Conservation (phyloP, 1,140 invertebrate species). For the Drosophila subpulchrella region DNA sequence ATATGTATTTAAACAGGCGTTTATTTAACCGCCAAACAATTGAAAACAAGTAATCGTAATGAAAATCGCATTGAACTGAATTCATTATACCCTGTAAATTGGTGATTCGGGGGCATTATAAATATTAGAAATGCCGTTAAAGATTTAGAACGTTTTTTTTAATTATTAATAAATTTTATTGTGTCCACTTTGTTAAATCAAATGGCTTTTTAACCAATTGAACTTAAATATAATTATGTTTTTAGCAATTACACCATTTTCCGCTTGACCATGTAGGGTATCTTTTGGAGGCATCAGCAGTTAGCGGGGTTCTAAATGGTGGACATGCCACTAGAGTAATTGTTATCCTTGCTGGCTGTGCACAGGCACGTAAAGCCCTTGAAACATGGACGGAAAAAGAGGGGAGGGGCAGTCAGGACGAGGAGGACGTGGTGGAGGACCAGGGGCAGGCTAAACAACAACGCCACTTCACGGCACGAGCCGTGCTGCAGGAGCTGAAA, state of each 20-base stretch:
- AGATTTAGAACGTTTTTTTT: too few species aligned
- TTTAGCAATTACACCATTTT: background rate
- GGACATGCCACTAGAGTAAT: constrained; percentile 74
- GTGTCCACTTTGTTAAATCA: background rate
- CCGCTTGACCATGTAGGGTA: constrained; percentile 6
- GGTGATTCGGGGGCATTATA: background rate
- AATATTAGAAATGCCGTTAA: too few species aligned
- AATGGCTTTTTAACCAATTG: background rate
- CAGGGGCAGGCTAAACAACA: constrained; percentile 57
- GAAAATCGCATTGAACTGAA: constrained; percentile 10
- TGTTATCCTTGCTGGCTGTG: constrained; percentile 77
- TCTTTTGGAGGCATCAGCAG: constrained; percentile 6
- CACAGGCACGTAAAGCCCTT: constrained; percentile 70
- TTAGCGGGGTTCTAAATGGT: constrained; percentile 26
- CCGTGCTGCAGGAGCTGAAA: constrained; percentile 45
- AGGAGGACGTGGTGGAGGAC: constrained; percentile 19
- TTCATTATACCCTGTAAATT: constrained; percentile 7
- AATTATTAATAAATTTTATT: background rate
- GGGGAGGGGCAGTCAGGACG: background rate
- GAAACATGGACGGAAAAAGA: constrained; percentile 24
- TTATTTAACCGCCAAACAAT: constrained; percentile 74
- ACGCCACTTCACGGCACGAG: constrained; percentile 66
- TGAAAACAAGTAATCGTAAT: constrained; percentile 44
- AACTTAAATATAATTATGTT: background rate
- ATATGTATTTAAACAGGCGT: constrained; percentile 51